phyloP scores from a whole-genome alignment of 2,888 invertebrate species.

The Caenorhabditis parvicauda region DNA sequence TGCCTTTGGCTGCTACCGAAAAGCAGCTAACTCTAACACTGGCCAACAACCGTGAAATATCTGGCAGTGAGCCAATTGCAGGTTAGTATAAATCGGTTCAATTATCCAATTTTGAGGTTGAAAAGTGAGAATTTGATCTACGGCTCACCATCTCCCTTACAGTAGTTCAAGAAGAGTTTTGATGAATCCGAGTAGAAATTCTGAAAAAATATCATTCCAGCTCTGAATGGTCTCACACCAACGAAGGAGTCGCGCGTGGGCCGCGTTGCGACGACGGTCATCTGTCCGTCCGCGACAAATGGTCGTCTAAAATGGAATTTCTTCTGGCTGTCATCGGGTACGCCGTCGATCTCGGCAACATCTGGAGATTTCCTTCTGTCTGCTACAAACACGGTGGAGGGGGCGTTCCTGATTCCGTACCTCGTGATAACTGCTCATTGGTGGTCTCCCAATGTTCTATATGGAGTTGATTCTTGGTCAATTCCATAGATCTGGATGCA shows the following conservation, averaged over 20 bases:
- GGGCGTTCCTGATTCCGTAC: constrained; percentile 86
- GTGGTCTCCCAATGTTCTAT: constrained; percentile 88
- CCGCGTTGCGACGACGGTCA: constrained; percentile 30
- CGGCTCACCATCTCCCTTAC: too few relatives aligned
- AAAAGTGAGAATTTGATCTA: too few relatives aligned
- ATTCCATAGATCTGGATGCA: constrained; percentile 85
- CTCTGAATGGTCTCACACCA: constrained; percentile 28
- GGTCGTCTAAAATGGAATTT: constrained; percentile 58
- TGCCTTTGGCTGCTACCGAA: constrained; percentile 18
- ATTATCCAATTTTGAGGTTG: too few relatives aligned
- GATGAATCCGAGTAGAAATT: background rate
- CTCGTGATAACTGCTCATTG: constrained; percentile 82
- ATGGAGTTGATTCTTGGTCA: constrained; percentile 92
- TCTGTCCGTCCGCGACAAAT: constrained; percentile 51
- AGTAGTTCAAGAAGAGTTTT: too few relatives aligned
- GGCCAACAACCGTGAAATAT: constrained; percentile 18
- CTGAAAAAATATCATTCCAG: background rate
- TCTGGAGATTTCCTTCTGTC: constrained; percentile 54
- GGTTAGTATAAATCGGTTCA: too few relatives aligned
- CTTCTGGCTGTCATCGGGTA: constrained; percentile 58
- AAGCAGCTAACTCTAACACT: constrained; percentile 24
- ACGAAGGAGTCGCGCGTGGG: constrained; percentile 29
- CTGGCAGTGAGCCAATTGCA: constrained; percentile 27
- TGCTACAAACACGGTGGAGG: constrained; percentile 61
- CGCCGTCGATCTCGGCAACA: constrained; percentile 59